Evolutionary conservation across 2,888 invertebrate species (phyloP), one percentile per base, ranked within the genome.

Genomic region (Allacma fusca): DNA sequence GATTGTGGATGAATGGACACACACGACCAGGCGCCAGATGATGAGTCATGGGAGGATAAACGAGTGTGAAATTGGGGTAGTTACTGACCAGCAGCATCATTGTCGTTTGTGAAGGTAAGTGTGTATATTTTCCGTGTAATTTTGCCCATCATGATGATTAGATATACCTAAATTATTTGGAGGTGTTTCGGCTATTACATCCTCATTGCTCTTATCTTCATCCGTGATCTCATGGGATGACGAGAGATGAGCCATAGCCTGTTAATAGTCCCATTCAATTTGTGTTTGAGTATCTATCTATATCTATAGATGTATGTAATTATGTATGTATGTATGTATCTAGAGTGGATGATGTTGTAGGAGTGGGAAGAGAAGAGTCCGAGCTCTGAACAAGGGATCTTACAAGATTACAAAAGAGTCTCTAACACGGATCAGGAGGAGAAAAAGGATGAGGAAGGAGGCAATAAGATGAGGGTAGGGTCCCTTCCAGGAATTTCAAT

Each of bases 61-160:
- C 1, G 26, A 65, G 9, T 26, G 28, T 24, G 26, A 65, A 28
- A 65, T 23, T 9, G 65, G 64, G 24, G 24, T 64, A 64, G 64
- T 24, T 65, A 65, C 7, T 65, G 26, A 65, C 28, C 28, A 65
- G 26, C 44, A 71, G 24, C 26, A 71, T n/a, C n/a, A n/a, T n/a
- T n/a, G n/a, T n/a, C n/a, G n/a, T n/a, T n/a, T n/a, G 50, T 26
- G 26, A 9, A 40, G 40, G 40, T 40, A 40, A n/a, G n/a, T n/a
- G n/a, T n/a, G 40, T 40, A 59, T 72, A 23, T 72, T 72, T 71
- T 59, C 59, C 72, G n/a, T 50, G 59, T 72, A 72, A 72, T 72
- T 72, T 57, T 59, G 23, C 57, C n/a, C 72, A 72, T 72, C 26
- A 71, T 71, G 50, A n/a, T 71, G 50, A 72, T 72, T n/a, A n/a